A percentile compares a stretch with the other conserved stretches of the same genome.
Conservation (phyloP, 2,113 vertebrate species). For the Dendropsophus ebraccatus region DNA sequence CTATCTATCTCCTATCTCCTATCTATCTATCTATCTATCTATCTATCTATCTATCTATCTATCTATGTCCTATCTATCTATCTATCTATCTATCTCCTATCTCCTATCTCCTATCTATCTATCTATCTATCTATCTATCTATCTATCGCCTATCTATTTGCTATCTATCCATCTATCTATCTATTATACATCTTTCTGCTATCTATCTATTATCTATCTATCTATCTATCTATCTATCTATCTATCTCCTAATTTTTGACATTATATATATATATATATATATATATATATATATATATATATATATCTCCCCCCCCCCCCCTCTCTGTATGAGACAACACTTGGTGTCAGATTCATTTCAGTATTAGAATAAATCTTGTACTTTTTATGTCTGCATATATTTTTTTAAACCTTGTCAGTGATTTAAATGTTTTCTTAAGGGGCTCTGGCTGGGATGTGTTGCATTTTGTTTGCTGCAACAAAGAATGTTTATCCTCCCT, state of each 20-base stretch:
- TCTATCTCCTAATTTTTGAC: not conserved
- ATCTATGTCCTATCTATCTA: too few species aligned
- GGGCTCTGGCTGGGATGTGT: conserved; percentile 36
- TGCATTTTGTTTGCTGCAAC: conserved; percentile 27
- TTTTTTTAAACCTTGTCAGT: conserved; percentile 38
- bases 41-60: too few species aligned
- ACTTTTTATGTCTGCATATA: conserved; percentile 39
- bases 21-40: too few species aligned
- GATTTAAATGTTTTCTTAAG: conserved; percentile 55
- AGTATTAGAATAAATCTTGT: conserved; percentile 43
- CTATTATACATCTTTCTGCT: too few species aligned
- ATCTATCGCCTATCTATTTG: not conserved
- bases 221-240: not conserved
- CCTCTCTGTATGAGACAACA: not conserved
- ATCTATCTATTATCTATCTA: not conserved
- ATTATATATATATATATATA: not conserved
- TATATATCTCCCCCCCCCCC: not conserved
- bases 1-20: too few species aligned
- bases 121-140: too few species aligned
- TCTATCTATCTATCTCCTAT: too few species aligned
- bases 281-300: not conserved
- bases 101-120: too few species aligned
- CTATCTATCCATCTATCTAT: not conserved
- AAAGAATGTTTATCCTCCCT: conserved; percentile 47
- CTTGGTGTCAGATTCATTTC: conserved; percentile 20